Evolutionary conservation across 2,888 invertebrate species (phyloP).

Genomic region (Rhagophthalmus giganteus): DNA sequence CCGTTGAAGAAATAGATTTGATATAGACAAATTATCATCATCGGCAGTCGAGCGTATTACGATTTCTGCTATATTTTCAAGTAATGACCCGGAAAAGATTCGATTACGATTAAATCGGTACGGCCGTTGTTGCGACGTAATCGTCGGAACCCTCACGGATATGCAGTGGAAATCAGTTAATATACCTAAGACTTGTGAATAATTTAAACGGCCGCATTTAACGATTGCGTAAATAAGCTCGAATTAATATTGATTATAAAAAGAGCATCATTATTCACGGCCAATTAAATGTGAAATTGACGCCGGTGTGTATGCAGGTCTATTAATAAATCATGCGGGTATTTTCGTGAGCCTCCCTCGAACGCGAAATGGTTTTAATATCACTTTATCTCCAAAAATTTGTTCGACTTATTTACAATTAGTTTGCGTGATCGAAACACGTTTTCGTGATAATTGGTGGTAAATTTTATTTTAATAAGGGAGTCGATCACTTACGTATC

Average conservation of each 20-base stretch:
- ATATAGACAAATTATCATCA: background rate
- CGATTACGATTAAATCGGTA: too few species aligned
- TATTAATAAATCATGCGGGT: constrained; percentile 43
- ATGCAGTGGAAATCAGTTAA: background rate
- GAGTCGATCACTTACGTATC: too few species aligned
- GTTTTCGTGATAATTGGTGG: too few species aligned
- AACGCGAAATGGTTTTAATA: too few species aligned
- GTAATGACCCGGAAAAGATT: too few species aligned
- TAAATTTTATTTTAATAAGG: too few species aligned
- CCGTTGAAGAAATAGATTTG: background rate
- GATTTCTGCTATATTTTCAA: background rate
- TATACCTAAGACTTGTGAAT: background rate
- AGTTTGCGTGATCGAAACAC: constrained; percentile 11
- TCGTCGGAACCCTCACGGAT: background rate
- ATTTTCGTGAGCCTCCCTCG: constrained; percentile 35
- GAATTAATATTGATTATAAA: constrained; percentile 32
- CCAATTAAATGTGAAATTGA: constrained; percentile 44
- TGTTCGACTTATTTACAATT: too few species aligned
- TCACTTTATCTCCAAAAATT: too few species aligned
- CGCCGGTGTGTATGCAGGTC: constrained; percentile 34
- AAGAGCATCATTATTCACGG: constrained; percentile 40
- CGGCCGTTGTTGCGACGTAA: too few species aligned
- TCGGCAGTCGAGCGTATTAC: background rate
- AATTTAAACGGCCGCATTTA: too few species aligned
- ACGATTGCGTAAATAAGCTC: background rate